These are phyloP conservation scores for Pangasius mekongensis DNA, from an alignment of 2,797 vertebrate species.

Conservation along the genomic window DNA sequence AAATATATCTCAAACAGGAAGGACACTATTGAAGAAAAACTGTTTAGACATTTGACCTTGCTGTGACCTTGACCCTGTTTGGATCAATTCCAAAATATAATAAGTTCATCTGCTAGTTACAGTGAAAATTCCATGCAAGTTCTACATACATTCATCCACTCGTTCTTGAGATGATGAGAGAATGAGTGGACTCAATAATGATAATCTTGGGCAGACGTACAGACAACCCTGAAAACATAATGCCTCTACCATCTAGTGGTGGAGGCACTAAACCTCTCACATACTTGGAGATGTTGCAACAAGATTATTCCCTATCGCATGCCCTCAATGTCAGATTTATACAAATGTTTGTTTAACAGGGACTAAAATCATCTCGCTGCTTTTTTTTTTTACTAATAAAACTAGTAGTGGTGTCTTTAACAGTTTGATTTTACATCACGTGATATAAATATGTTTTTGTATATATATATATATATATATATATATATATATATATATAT, in stretches of 20 bases:
- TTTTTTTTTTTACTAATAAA: background rate
- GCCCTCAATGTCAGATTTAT: background rate
- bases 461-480: too few relatives aligned
- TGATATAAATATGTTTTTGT: background rate
- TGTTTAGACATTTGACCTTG: background rate
- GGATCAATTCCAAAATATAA: background rate
- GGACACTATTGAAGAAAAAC: background rate
- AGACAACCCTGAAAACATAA: background rate
- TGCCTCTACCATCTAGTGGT: background rate
- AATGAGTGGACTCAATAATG: background rate
- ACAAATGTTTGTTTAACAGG: background rate
- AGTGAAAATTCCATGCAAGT: background rate
- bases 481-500: too few relatives aligned
- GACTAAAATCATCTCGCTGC: background rate
- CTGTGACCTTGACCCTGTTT: background rate
- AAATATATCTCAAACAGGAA: background rate
- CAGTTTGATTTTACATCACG: background rate
- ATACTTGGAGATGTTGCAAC: background rate
- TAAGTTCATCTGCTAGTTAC: background rate
- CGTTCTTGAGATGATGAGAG: background rate
- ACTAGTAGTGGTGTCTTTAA: background rate
- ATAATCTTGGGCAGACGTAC: background rate
- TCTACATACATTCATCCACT: background rate
- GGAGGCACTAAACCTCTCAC: background rate
- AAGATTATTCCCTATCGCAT: background rate